phyloP scores from a whole-genome alignment of 2,113 vertebrate genomes.

The Callipepla squamata region DNA sequence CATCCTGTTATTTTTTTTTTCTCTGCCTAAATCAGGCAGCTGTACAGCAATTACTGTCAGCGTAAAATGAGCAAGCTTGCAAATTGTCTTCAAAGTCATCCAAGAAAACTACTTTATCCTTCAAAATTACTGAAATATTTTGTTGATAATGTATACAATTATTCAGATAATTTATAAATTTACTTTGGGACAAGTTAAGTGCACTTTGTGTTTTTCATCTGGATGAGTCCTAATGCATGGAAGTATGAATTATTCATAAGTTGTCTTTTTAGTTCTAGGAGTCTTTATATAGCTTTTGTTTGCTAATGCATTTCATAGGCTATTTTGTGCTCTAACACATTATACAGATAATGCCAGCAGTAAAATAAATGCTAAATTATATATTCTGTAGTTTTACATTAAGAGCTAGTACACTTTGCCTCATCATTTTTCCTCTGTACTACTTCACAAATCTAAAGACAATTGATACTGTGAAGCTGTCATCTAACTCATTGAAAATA shows the following conservation, averaged over 20 bases:
- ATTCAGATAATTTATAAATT: constrained; percentile 65
- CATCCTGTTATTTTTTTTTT: neutral
- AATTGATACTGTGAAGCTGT: constrained; percentile 50
- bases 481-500: neutral
- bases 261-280: constrained; percentile 52
- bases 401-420: constrained; percentile 36
- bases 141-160: constrained; percentile 51
- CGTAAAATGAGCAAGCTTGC: constrained; percentile 45
- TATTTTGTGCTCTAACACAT: constrained; percentile 64
- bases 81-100: constrained; percentile 54
- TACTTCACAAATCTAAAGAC: constrained; percentile 59
- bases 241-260: constrained; percentile 76
- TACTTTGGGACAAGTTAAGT: constrained; percentile 63
- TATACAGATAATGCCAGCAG: constrained; percentile 48
- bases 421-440: constrained; percentile 51
- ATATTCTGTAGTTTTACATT: constrained; percentile 60
- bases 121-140: constrained; percentile 55
- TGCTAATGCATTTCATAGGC: constrained; percentile 71
- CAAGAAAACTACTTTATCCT: constrained; percentile 50
- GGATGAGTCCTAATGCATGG: constrained; percentile 63
- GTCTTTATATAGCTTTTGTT: constrained; percentile 74
- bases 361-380: constrained; percentile 76
- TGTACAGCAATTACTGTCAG: constrained; percentile 29
- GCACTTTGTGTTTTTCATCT: constrained; percentile 55
- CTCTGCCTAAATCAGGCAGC: constrained; percentile 39